A percentile compares a stretch with the other conserved stretches of the same genome.
phyloP scores from a whole-genome alignment of 2,888 invertebrate species.

The Sarcophaga subvicina region DNA sequence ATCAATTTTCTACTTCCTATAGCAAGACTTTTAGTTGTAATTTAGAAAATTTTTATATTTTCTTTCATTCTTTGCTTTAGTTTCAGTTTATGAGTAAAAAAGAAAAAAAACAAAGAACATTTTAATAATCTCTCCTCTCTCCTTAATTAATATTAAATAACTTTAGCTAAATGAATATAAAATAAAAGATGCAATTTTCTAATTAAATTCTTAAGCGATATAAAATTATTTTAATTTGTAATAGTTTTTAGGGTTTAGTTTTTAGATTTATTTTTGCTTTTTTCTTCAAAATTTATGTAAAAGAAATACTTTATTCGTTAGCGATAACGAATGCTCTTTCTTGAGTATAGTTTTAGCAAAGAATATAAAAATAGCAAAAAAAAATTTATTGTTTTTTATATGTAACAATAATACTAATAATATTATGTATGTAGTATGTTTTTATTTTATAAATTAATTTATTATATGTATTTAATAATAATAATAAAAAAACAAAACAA shows the following conservation, averaged over 20 bases:
- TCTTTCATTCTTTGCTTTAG: too few relatives aligned
- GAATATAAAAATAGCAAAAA: conserved; percentile 26
- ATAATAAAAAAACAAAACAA: conserved; percentile 21
- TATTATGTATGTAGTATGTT: conserved; percentile 24
- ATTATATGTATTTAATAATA: conserved; percentile 56
- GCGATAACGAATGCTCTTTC: too few relatives aligned
- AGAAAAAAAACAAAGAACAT: too few relatives aligned
- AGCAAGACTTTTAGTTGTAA: background rate
- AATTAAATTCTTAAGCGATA: background rate
- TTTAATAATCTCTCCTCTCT: too few relatives aligned
- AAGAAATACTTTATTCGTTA: too few relatives aligned
- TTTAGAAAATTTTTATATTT: too few relatives aligned
- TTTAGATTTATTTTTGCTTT: too few relatives aligned
- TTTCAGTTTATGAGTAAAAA: too few relatives aligned
- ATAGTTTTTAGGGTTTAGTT: too few relatives aligned
- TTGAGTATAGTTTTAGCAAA: too few relatives aligned
- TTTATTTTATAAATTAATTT: conserved; percentile 58
- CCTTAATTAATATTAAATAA: background rate
- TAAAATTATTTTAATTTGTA: background rate
- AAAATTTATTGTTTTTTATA: conserved; percentile 39
- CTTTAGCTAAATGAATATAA: background rate
- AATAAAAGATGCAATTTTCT: background rate
- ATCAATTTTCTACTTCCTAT: background rate
- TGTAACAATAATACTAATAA: background rate
- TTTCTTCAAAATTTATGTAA: too few relatives aligned